Evolutionary conservation across 2,797 vertebrate genomes (phyloP), one percentile per base, ranked within the genome.

Genomic region (Rhinella marina): DNA sequence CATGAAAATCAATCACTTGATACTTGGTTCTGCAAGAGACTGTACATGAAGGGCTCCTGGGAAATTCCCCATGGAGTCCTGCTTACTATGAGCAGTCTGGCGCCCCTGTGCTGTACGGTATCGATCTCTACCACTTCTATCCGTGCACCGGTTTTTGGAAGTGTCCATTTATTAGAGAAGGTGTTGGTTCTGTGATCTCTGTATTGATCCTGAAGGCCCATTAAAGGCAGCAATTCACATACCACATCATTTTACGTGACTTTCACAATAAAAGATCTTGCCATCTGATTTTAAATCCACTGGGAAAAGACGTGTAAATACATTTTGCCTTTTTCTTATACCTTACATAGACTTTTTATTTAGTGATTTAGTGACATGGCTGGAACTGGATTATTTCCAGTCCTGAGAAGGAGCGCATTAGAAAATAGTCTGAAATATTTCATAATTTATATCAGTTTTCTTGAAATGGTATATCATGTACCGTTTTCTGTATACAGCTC

Each of bases 201-300:
- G 23, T 57, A 86, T 86, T 70, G 85, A 86, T 86, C 79, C 7
- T 7, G 2, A 50, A 75, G 85, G 23, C 27, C 52, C 76, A 25
- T 68, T 70, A 59, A 70, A 86, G 57, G 66, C 62, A 56, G 7
- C 14, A 13, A 19, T 86, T 70, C 62, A 86, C 52, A 80, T 75
- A 41, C 48, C 61, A 78, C 59, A 79, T 86, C 54, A 86, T 72
- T 70, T 81, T 86, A 86, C 72, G 81, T 81, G 85, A 86, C 78
- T 80, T 86, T 80, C 62, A 68, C 48, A 68, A 78, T 11, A 54
- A 52, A 79, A 62, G 16, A 19, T 59, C 57, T 19, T 16, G 10
- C 11, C 14, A 54, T 54, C 11, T 72, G 85, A 80, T 80, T 86
- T 68, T 75, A 25, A 80, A 86, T 70, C 85, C 27, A 12, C 12